Base-by-base conservation (phyloP, 2,888 invertebrate genomes). In the Pseudolycoriella hygida region DNA sequence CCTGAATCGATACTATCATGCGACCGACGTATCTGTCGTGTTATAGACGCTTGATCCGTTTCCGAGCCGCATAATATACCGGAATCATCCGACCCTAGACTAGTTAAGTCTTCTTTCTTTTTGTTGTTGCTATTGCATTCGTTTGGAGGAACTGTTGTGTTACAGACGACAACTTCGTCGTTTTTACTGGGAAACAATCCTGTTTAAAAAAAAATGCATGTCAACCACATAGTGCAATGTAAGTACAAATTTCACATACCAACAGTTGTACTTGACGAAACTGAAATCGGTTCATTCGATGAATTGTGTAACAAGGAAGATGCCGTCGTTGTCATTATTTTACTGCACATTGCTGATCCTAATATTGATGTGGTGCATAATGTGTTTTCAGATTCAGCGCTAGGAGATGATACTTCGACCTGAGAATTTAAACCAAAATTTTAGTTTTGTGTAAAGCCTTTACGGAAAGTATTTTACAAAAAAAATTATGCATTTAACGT, bases 1-100 rank as follows among this genome's bases (percentile, higher is more conserved):
- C 79, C 76, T 8, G 80, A 78, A 59, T 83, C 81, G 44, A 83
- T 68, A 53, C 82, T 82, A 60, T 84, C 83, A 54, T 78, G 71
- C 50, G 81, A 83, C 55, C 79, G 73, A 14, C 64, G 59, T 25
- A 64, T 64, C 25, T 25, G 25, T 47, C 64, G 64, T 53, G 60
- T 66, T 47, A 66, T 49, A 17, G 66, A 64, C 19, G 61, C 56
- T 53, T 66, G 66, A 52, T 66, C 66, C 14, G 64, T 61, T 49
- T 68, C 67, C 18, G 67, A 70, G 50, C 70, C 68, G 55, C 71
- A 72, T 52, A 72, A 68, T 50, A 73, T 72, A 50, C 72, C 65
- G 38, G 72, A 72, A 59, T 74, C 74, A 56, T 74, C 73, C 1
- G 74, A 74, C 10, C 72, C 73, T 18, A 72, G 60, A 55, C 71